Percentiles rank a stretch among this genome's conserved stretches.
phyloP scores from a whole-genome alignment of 2,888 invertebrate genomes.

The Cephus nigrinus region DNA sequence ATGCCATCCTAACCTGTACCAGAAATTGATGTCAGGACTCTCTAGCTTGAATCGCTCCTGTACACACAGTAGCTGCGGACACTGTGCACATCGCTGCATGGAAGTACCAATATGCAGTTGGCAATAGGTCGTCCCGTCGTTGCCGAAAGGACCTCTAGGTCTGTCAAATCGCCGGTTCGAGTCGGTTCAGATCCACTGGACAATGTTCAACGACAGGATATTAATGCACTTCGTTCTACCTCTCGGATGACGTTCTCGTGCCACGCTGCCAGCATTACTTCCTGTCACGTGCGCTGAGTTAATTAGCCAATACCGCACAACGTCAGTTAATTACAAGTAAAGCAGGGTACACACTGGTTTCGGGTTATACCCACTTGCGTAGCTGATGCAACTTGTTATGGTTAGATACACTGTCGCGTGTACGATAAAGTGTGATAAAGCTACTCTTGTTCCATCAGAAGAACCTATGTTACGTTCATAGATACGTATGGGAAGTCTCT shows the following conservation, averaged over 20 bases:
- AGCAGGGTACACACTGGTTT: background rate
- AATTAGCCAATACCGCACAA: background rate
- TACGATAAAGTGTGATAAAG: background rate
- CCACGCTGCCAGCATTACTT: background rate
- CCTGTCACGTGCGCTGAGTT: background rate
- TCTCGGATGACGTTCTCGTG: background rate
- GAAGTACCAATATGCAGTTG: background rate
- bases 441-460: background rate
- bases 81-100: background rate
- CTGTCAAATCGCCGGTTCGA: background rate
- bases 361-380: background rate
- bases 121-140: background rate
- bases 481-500: background rate
- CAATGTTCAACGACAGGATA: background rate
- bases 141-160: background rate
- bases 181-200: background rate
- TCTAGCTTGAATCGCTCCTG: background rate
- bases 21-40: constrained; percentile 9
- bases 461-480: background rate
- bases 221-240: constrained; percentile 2
- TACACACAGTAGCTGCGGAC: background rate
- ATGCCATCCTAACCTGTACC: constrained; percentile 6
- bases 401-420: background rate
- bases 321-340: background rate
- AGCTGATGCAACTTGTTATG: background rate